A percentile compares a stretch with the other conserved stretches of the same genome.
phyloP scores from a whole-genome alignment of 2,888 invertebrate species.

The Steromphala cineraria region DNA sequence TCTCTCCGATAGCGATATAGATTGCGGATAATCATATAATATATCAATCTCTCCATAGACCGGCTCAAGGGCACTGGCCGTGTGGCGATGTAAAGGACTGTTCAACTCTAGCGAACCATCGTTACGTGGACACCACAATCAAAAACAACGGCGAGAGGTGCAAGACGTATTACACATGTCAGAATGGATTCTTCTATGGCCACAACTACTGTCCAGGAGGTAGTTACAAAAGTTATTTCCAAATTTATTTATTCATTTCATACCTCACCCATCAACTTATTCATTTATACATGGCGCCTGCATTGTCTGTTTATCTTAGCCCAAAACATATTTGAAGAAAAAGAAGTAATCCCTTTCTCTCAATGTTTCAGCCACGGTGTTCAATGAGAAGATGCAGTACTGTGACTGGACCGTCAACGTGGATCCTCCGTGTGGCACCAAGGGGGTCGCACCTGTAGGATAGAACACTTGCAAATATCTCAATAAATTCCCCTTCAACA shows the following conservation, averaged over 20 bases:
- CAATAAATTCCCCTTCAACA: too few relatives aligned
- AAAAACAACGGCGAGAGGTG: constrained; percentile 12
- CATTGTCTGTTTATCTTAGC: too few relatives aligned
- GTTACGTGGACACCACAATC: constrained; percentile 30
- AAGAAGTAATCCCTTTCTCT: background rate
- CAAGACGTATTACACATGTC: constrained; percentile 37
- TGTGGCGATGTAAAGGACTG: constrained; percentile 37
- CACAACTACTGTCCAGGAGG: constrained; percentile 40
- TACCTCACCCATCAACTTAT: too few relatives aligned
- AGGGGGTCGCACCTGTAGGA: background rate
- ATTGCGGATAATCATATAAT: too few relatives aligned
- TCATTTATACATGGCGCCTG: too few relatives aligned
- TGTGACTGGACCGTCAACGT: background rate
- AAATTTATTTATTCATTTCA: too few relatives aligned
- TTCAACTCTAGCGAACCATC: constrained; percentile 15
- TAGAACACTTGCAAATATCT: background rate
- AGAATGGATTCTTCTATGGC: constrained; percentile 33
- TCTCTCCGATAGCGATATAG: too few relatives aligned
- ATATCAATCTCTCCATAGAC: constrained; percentile 4
- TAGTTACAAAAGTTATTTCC: background rate
- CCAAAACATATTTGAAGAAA: too few relatives aligned
- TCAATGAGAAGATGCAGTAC: background rate
- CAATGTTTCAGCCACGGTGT: background rate
- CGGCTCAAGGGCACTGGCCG: constrained; percentile 25
- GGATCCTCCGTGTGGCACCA: background rate